Percentiles rank a stretch among this genome's conserved stretches.
Conservation (phyloP, 2,113 vertebrate species). For the Tupaia tana region DNA sequence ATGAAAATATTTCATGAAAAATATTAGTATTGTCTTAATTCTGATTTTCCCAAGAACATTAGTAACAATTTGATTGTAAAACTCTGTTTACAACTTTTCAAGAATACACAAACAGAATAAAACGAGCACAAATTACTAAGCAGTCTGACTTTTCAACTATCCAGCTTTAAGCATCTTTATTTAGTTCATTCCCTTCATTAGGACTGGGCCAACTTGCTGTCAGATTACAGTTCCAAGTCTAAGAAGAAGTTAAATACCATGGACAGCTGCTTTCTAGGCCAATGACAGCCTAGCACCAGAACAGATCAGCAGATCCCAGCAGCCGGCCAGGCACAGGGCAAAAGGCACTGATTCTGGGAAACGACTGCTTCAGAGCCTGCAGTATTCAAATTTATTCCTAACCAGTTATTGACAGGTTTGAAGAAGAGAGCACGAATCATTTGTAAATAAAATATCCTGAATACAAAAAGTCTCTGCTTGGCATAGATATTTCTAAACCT, state of each 20-base stretch:
- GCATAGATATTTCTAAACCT: neutral
- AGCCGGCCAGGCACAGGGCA: neutral
- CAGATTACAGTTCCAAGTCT: constrained; percentile 83
- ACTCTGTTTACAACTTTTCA: constrained; percentile 20
- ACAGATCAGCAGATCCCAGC: constrained; percentile 40
- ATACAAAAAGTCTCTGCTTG: constrained; percentile 28
- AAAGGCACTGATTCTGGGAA: neutral
- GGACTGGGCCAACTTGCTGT: constrained; percentile 83
- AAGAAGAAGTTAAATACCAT: constrained; percentile 83
- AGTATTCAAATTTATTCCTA: constrained; percentile 15
- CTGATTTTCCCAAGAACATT: neutral
- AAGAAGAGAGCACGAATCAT: neutral
- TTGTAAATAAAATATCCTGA: constrained; percentile 21
- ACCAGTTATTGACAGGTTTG: neutral
- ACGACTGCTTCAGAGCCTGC: neutral
- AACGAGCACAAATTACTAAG: constrained; percentile 69
- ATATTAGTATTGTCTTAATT: constrained; percentile 31
- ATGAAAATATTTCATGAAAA: constrained; percentile 33
- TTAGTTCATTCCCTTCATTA: constrained; percentile 79
- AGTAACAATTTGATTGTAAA: constrained; percentile 14
- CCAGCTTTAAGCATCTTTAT: constrained; percentile 81
- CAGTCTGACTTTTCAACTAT: constrained; percentile 66
- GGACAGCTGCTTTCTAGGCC: constrained; percentile 76
- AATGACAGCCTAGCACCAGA: constrained; percentile 63
- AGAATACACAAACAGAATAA: neutral